Base-by-base conservation (phyloP, 2,797 vertebrate genomes). In the Sparidentex hasta region DNA sequence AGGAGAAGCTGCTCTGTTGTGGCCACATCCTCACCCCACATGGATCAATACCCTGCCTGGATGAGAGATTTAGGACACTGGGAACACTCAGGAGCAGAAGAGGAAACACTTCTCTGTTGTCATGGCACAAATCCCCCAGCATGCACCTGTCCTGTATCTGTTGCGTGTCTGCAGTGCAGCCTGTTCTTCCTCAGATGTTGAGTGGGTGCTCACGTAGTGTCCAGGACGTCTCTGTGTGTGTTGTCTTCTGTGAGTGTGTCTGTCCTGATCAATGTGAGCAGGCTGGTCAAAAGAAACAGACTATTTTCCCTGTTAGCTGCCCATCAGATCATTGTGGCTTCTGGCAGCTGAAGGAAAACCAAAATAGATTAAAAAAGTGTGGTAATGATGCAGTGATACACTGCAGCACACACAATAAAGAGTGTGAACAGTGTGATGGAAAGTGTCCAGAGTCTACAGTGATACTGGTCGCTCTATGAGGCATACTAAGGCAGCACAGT, bases 41-140 rank as follows among this genome's bases (percentile, higher is more conserved):
- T 55, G 56, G 75, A 91, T 88, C 85, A 84, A 82, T 84, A 83
- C 54, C n/a, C n/a, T 52, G 64, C 59, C 69, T 74, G 62, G 63
- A 77, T 70, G 69, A 77, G 46, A 82, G 57, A 54, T 25, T 47
- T 41, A 52, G 48, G 62, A 87, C 69, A 27, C 13, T 29, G 52
- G 54, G 55, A 65, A 79, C 52, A 38, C 38, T 38, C 38, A 38
- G 38, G 9, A 38, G 38, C 38, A 75, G 71, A 65, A 29, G 46
- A 74, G 71, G 51, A 76, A 80, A 48, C 69, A 70, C 41, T 67
- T 48, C 63, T 13, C 38, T 20, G 38, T 65, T 61, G 79, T 73
- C 65, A 54, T 66, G 64, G 47, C 67, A 65, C 23, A 65, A 46
- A 51, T 72, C 33, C 17, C 51, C 59, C 62, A 77, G 57, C 52